Evolutionary conservation across 2,113 vertebrate species (phyloP).

Genomic region (Rhadina sibilatrix): DNA sequence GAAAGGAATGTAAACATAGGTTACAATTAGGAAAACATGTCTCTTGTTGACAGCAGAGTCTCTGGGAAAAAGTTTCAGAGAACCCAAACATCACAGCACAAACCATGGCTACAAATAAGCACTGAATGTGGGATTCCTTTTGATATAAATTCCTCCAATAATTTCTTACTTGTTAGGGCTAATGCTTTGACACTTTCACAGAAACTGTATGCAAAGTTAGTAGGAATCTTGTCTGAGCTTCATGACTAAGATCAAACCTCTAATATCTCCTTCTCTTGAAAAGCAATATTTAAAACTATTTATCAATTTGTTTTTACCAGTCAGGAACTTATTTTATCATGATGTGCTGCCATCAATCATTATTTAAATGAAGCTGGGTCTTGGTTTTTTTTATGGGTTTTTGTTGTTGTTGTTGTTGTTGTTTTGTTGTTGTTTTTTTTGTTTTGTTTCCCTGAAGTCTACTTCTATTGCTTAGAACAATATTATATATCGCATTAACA

Average conservation of each 20-base stretch:
- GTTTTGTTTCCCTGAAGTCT: neutral
- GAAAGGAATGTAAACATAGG: too few relatives aligned
- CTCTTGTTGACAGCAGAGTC: too few relatives aligned
- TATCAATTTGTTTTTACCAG: neutral
- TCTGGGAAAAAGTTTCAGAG: too few relatives aligned
- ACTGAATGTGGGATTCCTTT: neutral
- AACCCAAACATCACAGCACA: too few relatives aligned
- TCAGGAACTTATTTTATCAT: neutral
- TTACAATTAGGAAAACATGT: too few relatives aligned
- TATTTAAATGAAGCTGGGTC: neutral
- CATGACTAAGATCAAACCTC: neutral
- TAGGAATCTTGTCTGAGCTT: neutral
- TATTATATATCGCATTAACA: neutral
- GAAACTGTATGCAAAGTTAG: neutral
- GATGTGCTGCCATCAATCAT: neutral
- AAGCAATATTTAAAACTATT: neutral
- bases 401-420: too few relatives aligned
- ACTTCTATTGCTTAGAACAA: neutral
- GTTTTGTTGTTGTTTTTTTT: neutral
- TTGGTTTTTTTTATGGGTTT: too few relatives aligned
- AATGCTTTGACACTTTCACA: neutral
- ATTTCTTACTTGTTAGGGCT: neutral
- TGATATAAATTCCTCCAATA: neutral
- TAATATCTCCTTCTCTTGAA: neutral
- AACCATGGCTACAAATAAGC: too few relatives aligned